Base-by-base conservation (phyloP, 2,888 invertebrate species). In the Xestia xanthographa region DNA sequence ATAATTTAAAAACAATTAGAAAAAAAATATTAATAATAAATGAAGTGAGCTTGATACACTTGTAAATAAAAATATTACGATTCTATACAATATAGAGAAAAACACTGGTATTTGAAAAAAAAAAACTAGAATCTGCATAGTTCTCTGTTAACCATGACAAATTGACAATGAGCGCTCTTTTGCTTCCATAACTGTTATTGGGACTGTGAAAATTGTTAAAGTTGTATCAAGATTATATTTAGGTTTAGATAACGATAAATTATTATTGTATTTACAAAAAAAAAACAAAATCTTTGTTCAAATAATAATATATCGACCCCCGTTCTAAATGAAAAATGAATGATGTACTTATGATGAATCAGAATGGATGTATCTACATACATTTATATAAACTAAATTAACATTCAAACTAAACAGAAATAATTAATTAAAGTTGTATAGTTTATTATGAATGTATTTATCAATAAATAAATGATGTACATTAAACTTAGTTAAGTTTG, bases 401-500 rank as follows among this genome's bases (percentile, higher is more conserved):
- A 34, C 26, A 34, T 63, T 62, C 2, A 6, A 41, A 6, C 11
- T 20, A 45, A 5, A 63, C 45, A 22, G 11, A 22, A 53, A 66
- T 20, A 38, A 66, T 11, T 45, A 12, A 62, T 38, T n/a, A 22
- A 22, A 20, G 0, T 34, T n/a, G 17, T 82, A 69, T 14, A 56
- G 29, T 43, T 26, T 66, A 63, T 5, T 68, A 83, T 78, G 38
- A 69, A 72, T 72, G 60, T 63, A 60, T 66, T 50, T 29, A 81
- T 68, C 5, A 48, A 74, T 50, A 62, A 60, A 72, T 26, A 56
- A 56, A 45, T 12, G 56, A 66, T 66, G 4, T 29, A 34, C 34
- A 5, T 79, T 72, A 60, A 71, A 82, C 34, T 60, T 72, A 82
- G 72, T 84, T 84, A 84, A 45, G 91, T 84, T 80, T 80, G 73